Percentiles rank a stretch among this genome's conserved stretches.
Conservation (phyloP, 2,888 invertebrate species). For the Eupithecia dodoneata region DNA sequence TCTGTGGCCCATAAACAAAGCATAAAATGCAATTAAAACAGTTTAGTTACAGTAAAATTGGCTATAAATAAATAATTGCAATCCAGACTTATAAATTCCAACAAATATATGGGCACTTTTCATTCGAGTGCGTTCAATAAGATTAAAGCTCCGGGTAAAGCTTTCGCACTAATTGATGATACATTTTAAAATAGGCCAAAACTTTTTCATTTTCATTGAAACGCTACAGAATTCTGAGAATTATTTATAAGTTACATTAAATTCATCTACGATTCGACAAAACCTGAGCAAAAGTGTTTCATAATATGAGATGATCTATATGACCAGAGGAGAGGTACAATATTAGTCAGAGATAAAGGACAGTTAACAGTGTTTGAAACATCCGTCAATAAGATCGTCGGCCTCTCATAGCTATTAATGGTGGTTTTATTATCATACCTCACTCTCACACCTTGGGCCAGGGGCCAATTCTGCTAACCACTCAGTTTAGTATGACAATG, state of each 20-base stretch:
- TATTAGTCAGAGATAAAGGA: neutral
- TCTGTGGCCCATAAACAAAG: neutral
- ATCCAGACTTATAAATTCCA: neutral
- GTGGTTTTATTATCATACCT: neutral
- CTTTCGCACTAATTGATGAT: conserved; percentile 7
- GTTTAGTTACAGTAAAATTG: neutral
- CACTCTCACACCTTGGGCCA: neutral
- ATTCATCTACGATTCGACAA: neutral
- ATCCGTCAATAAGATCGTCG: neutral
- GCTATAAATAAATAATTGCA: neutral
- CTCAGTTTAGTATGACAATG: no score
- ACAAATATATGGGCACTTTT: neutral
- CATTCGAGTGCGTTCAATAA: conserved; percentile 1
- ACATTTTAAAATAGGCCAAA: neutral
- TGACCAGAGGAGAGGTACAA: neutral
- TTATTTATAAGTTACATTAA: neutral
- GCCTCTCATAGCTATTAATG: neutral
- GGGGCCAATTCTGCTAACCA: no score
- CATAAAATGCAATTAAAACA: neutral
- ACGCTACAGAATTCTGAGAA: neutral
- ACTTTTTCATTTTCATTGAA: conserved; percentile 7
- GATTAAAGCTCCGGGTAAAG: neutral
- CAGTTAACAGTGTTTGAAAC: neutral
- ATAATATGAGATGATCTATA: neutral
- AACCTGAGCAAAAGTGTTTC: neutral